phyloP scores from a whole-genome alignment of 2,888 invertebrate genomes.

The Cremastinae sp. region DNA sequence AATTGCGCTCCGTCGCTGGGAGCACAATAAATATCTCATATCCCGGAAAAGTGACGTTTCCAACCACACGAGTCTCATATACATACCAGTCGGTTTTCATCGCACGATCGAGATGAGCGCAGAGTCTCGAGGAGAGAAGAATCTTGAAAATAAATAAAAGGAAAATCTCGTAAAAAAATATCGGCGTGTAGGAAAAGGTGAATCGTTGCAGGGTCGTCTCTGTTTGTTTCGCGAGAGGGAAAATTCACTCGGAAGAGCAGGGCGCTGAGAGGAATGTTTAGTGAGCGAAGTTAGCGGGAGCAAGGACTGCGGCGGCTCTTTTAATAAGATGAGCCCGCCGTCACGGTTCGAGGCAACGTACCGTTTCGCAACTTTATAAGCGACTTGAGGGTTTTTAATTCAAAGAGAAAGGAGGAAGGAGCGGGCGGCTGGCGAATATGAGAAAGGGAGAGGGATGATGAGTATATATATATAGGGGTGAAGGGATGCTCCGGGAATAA shows the following conservation, averaged over 20 bases:
- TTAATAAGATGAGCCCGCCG: conserved; percentile 23
- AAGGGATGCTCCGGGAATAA: conserved; percentile 61
- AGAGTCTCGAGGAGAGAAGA: too few species aligned
- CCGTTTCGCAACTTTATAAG: conserved; percentile 57
- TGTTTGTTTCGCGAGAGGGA: neutral
- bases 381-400: conserved; percentile 64
- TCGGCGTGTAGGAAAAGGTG: too few species aligned
- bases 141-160: too few species aligned
- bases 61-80: too few species aligned
- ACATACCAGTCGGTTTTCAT: too few species aligned
- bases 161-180: too few species aligned
- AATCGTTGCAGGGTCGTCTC: too few species aligned
- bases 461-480: too few species aligned
- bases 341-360: conserved; percentile 21
- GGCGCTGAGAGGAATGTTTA: conserved; percentile 12
- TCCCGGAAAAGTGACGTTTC: neutral
- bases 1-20: neutral
- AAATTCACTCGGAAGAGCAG: neutral
- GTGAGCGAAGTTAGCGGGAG: conserved; percentile 3
- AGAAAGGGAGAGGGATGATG: conserved; percentile 2
- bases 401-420: conserved; percentile 28
- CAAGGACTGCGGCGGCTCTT: neutral
- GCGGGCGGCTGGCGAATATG: neutral
- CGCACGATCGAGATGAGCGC: too few species aligned
- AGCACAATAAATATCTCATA: neutral